These are phyloP conservation scores for Vireo griseus DNA, from an alignment of 2,797 vertebrate genomes.

Conservation along the genomic window DNA sequence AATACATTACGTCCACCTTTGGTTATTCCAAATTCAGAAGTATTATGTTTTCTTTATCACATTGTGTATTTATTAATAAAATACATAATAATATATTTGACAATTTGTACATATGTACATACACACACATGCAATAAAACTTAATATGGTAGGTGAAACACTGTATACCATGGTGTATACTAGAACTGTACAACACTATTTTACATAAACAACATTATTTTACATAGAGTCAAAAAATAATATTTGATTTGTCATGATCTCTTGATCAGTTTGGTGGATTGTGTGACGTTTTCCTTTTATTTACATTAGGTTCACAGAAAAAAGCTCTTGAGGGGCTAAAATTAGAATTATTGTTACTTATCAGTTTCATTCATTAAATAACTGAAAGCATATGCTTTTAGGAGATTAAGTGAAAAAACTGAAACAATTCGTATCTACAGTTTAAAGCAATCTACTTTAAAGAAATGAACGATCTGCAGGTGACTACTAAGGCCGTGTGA, in stretches of 20 bases:
- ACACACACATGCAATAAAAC: neutral
- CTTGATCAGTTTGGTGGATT: neutral
- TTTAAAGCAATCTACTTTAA: neutral
- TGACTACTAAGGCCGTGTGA: neutral
- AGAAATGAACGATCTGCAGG: neutral
- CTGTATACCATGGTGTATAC: neutral
- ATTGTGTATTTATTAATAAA: neutral
- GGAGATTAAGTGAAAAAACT: neutral
- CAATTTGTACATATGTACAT: rapidly evolving
- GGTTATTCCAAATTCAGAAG: neutral
- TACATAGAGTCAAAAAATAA: neutral
- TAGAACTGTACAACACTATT: neutral
- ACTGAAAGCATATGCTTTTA: neutral
- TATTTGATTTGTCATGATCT: neutral
- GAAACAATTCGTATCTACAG: neutral
- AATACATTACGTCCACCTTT: neutral
- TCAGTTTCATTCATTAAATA: neutral
- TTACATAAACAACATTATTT: neutral
- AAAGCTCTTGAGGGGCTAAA: neutral
- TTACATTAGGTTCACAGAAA: neutral
- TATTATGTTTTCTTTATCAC: neutral
- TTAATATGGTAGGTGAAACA: neutral
- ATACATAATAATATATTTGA: neutral
- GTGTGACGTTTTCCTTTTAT: neutral
- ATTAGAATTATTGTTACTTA: neutral